These are phyloP conservation scores for Epirrhoe alternata DNA, from an alignment of 2,888 invertebrate species.

Conservation along the genomic window DNA sequence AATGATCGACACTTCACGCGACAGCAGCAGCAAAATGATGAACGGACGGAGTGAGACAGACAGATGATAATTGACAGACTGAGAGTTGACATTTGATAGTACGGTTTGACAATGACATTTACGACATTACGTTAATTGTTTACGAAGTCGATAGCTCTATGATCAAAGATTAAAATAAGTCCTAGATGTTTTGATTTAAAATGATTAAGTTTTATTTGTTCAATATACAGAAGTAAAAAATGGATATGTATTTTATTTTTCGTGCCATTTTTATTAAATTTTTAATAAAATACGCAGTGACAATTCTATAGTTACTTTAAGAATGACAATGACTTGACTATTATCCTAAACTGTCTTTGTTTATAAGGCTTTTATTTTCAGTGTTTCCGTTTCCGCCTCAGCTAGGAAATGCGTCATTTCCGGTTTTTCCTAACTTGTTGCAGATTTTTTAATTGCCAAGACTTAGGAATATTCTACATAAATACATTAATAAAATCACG, in stretches of 20 bases:
- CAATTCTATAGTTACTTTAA: too few relatives aligned
- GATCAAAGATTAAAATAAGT: too few relatives aligned
- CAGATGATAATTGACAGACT: slow-evolving; percentile 4
- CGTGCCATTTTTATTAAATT: too few relatives aligned
- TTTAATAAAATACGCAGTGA: too few relatives aligned
- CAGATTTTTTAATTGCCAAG: not conserved
- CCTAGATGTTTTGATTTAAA: too few relatives aligned
- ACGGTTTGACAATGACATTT: not conserved
- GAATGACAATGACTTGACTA: not conserved
- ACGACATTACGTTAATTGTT: not conserved
- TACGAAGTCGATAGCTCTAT: too few relatives aligned
- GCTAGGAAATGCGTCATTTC: not conserved
- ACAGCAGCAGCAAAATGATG: slow-evolving; percentile 8
- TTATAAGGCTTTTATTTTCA: not conserved
- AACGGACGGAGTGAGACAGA: not conserved
- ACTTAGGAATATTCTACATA: not conserved
- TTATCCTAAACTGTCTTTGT: not conserved
- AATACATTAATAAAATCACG: too few relatives aligned
- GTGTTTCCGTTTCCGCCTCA: not conserved
- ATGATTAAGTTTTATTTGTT: too few relatives aligned
- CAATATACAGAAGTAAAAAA: too few relatives aligned
- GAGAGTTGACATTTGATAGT: too few relatives aligned
- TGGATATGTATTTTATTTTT: too few relatives aligned
- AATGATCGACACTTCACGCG: slow-evolving; percentile 9
- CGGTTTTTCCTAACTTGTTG: not conserved